phyloP scores from a whole-genome alignment of 2,888 invertebrate genomes.

The Polyommatus icarus region DNA sequence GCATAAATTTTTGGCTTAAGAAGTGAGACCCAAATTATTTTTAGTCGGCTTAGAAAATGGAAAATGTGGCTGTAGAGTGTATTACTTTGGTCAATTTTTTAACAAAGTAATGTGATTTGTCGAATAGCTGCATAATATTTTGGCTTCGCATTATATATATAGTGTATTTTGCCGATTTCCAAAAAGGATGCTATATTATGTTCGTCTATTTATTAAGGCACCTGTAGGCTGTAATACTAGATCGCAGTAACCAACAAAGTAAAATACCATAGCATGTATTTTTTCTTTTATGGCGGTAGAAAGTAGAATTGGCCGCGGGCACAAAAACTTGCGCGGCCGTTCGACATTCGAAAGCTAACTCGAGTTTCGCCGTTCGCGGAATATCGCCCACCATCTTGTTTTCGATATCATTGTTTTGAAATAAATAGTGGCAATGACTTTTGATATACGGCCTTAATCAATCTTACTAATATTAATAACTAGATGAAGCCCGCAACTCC shows the following conservation, averaged over 20 bases:
- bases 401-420: constrained; percentile 11
- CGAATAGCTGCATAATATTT: too few species aligned
- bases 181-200: background rate
- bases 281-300: constrained; percentile 27
- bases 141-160: too few species aligned
- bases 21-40: too few species aligned
- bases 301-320: constrained; percentile 24
- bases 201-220: background rate
- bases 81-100: too few species aligned
- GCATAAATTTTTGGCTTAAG: too few species aligned
- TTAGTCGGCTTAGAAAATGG: too few species aligned
- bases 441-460: background rate
- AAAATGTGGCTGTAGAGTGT: too few species aligned
- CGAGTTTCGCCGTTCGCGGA: constrained; percentile 28
- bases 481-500: too few species aligned
- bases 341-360: constrained; percentile 44
- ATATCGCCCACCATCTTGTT: constrained; percentile 31
- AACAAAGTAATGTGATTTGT: too few species aligned
- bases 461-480: background rate
- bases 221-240: background rate
- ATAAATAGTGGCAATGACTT: background rate
- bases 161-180: too few species aligned
- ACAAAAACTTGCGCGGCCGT: constrained; percentile 41
- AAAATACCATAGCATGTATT: background rate
- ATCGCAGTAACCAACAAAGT: background rate